Evolutionary conservation across 1,140 invertebrate species (phyloP).

Genomic region (Mizuhopecten yessoensis): DNA sequence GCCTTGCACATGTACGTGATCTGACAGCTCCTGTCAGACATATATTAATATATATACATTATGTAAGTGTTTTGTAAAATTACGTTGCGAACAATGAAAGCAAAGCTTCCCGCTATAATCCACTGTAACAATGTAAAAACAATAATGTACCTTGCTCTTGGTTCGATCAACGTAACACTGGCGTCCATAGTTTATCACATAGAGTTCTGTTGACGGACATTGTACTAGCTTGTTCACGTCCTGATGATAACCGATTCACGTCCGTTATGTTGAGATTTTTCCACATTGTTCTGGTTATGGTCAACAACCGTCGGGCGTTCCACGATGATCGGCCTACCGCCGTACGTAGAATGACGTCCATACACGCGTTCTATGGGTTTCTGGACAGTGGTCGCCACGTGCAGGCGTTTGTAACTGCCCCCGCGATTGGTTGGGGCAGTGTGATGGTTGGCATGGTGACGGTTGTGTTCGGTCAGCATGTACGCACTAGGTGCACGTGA

Average conservation of each 20-base stretch:
- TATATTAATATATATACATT: neutral
- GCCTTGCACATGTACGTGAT: neutral
- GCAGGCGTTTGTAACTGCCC: slow-evolving; percentile 19
- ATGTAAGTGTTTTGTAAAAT: too few relatives aligned
- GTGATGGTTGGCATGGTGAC: neutral
- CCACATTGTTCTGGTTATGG: slow-evolving; percentile 1
- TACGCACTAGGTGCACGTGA: slow-evolving; percentile 45
- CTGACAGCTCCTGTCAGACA: neutral
- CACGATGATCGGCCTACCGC: neutral
- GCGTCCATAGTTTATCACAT: neutral
- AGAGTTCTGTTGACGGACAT: neutral
- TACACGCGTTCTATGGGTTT: slow-evolving; percentile 59
- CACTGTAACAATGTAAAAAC: too few relatives aligned
- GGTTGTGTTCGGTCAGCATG: slow-evolving; percentile 4
- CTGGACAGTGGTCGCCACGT: slow-evolving; percentile 54
- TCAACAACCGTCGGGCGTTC: neutral
- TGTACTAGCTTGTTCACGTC: neutral
- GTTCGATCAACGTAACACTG: neutral
- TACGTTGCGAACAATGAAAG: neutral
- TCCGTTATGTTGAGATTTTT: neutral
- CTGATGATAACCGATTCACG: neutral
- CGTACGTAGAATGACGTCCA: slow-evolving; percentile 41
- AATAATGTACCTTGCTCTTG: too few relatives aligned
- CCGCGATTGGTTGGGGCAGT: slow-evolving; percentile 12
- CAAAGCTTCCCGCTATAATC: neutral